These are phyloP conservation scores for Neogobius melanostomus DNA, from an alignment of 2,113 vertebrate genomes.

Conservation along the genomic window DNA sequence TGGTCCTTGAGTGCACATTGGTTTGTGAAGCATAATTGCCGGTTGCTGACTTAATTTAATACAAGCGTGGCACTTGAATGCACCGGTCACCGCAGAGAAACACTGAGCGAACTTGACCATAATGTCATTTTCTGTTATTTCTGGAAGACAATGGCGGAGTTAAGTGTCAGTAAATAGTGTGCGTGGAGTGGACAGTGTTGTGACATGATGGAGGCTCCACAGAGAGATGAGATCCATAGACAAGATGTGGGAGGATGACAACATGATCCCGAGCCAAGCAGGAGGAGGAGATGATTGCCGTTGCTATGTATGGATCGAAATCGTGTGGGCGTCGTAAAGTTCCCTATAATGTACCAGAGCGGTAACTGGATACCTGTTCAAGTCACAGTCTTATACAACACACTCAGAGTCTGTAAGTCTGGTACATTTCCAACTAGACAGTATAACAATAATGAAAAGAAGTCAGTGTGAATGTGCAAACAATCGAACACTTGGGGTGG, in stretches of 20 bases:
- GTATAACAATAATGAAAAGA: no score
- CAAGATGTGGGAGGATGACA: conserved; percentile 11
- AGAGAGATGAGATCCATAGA: conserved; percentile 16
- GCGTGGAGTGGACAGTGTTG: conserved; percentile 6
- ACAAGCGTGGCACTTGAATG: conserved; percentile 11
- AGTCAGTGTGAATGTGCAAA: no score
- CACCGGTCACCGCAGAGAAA: neutral
- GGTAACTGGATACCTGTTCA: neutral
- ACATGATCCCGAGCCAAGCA: conserved; percentile 2
- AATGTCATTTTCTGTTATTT: neutral
- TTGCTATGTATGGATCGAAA: neutral
- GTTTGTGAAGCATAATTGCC: conserved; percentile 9
- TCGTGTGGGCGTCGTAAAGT: neutral
- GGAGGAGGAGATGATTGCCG: conserved; percentile 2
- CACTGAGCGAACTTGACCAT: neutral
- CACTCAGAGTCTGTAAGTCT: neutral
- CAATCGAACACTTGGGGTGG: no score
- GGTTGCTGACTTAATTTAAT: conserved; percentile 6
- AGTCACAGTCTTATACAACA: neutral
- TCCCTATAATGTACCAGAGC: neutral
- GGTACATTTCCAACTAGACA: no score
- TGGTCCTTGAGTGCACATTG: conserved; percentile 7
- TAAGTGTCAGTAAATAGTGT: conserved; percentile 1
- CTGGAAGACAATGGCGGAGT: neutral
- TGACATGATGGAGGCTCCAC: neutral